Evolutionary conservation across 2,888 invertebrate species (phyloP).

Genomic region (Cheilosia impressa): DNA sequence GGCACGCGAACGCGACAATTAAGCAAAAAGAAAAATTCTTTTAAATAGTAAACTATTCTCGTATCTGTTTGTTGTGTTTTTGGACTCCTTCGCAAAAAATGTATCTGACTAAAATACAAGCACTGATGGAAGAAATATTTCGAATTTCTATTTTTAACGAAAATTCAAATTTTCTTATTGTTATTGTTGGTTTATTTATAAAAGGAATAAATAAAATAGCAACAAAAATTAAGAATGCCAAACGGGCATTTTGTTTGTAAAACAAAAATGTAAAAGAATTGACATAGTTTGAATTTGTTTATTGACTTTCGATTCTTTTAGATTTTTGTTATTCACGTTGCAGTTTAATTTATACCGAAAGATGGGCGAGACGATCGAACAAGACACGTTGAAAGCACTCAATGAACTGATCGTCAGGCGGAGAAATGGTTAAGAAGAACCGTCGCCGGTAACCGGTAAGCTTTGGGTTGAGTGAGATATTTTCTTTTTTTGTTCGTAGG

Average conservation of each 20-base stretch:
- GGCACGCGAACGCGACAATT: slow-evolving; percentile 31
- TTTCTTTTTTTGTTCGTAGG: neutral
- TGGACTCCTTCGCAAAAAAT: slow-evolving; percentile 37
- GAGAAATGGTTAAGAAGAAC: slow-evolving; percentile 43
- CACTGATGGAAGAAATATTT: slow-evolving; percentile 51
- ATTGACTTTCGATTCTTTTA: slow-evolving; percentile 22
- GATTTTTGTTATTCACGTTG: slow-evolving; percentile 54
- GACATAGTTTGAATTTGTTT: neutral
- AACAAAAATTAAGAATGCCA: neutral
- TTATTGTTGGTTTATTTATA: slow-evolving; percentile 37
- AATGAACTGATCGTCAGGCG: slow-evolving; percentile 60
- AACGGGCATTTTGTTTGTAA: neutral
- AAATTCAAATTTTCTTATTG: slow-evolving; percentile 31
- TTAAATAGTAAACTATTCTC: slow-evolving; percentile 22
- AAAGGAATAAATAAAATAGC: slow-evolving; percentile 9
- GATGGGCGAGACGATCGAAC: slow-evolving; percentile 40
- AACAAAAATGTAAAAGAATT: slow-evolving; percentile 27
- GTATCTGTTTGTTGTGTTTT: slow-evolving; percentile 27
- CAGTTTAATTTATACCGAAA: slow-evolving; percentile 26
- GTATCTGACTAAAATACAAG: slow-evolving; percentile 55
- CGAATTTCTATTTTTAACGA: slow-evolving; percentile 70
- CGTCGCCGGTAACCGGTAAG: slow-evolving; percentile 18
- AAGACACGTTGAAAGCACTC: slow-evolving; percentile 66
- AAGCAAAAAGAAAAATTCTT: slow-evolving; percentile 22
- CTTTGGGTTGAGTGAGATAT: slow-evolving; percentile 38